A percentile compares a stretch with the other conserved stretches of the same genome.
phyloP scores from a whole-genome alignment of 37 sponge, comb jelly and placozoan genomes.

The Oopsacas minuta region DNA sequence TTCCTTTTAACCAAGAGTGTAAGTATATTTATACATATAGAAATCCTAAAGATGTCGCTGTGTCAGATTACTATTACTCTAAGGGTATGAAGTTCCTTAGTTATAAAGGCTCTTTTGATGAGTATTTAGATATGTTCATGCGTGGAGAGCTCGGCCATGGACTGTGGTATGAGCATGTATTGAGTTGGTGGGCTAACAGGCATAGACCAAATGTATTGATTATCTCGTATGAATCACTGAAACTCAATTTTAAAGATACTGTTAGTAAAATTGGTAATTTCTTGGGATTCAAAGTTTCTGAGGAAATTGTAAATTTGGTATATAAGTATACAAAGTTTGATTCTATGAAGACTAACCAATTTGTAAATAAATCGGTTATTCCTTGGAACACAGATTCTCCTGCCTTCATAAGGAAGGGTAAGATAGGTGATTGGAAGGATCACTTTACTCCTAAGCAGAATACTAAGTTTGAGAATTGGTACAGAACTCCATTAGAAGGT shows the following conservation, averaged over 20 bases:
- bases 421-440: conserved; percentile 4
- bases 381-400: not conserved
- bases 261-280: not conserved
- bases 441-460: not conserved
- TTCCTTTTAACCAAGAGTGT: not conserved
- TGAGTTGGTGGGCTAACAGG: not conserved
- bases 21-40: conserved; percentile 2
- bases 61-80: not conserved
- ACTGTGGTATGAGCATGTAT: not conserved
- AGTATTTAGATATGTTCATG: conserved; percentile 4
- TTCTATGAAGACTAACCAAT: not conserved
- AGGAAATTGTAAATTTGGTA: not conserved
- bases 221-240: not conserved
- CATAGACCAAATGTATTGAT: not conserved
- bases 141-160: not conserved
- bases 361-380: not conserved
- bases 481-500: not conserved
- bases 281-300: not conserved
- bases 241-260: not conserved
- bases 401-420: not conserved
- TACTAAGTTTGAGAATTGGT: not conserved
- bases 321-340: conserved; percentile 1
- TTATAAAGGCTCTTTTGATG: not conserved
- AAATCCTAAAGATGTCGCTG: conserved; percentile 8
- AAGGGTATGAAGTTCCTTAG: not conserved